Base-by-base conservation (phyloP, 2,113 vertebrate genomes). In the Xyliphius kryptos region DNA sequence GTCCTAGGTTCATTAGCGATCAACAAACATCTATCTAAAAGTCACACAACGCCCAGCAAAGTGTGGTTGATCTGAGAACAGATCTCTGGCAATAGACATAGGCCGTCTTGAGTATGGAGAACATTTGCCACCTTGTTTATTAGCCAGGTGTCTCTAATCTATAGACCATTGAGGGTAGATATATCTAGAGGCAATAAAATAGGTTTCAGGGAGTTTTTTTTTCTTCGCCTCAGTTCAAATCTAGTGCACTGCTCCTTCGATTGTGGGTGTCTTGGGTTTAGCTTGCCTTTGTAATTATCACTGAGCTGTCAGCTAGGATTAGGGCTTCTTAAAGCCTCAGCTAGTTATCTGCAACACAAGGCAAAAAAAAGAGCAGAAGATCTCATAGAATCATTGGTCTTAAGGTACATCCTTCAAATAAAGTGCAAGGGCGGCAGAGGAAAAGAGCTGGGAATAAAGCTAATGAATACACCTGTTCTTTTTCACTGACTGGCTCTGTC, bases 221-320 rank as follows among this genome's bases (percentile, higher is more conserved):
- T 14, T 44, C 1, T 2, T 13, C 14, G 63, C 68, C 62, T 22
- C 59, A 63, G 66, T 77, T 78, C 65, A 81, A 82, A 75, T 61
- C 22, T 12, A 65, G 63, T 19, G 38, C 56, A 56, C 57, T 15
- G 53, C 63, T 75, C 56, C 74, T 80, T 83, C 74, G 76, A 80
- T 79, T 77, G 43, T 43, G 55, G 61, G 68, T 71, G 70, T 80
- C 77, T 71, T 63, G 74, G 70, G 74, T 72, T 74, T 75, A 70
- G 72, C 67, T 72, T 52, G 69, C 58, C 74, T 74, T 61, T 54
- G 74, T 77, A 80, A 79, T 82, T 80, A 84, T 81, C 78, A 84
- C 77, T 79, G 76, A 82, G 79, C 78, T 82, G 81, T 81, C 79
- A 84, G 72, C 70, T 49, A 69, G 79, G 80, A 82, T 83, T 83